Evolutionary conservation across 1,140 invertebrate genomes (phyloP).

Genomic region (Asbolus verrucosus): DNA sequence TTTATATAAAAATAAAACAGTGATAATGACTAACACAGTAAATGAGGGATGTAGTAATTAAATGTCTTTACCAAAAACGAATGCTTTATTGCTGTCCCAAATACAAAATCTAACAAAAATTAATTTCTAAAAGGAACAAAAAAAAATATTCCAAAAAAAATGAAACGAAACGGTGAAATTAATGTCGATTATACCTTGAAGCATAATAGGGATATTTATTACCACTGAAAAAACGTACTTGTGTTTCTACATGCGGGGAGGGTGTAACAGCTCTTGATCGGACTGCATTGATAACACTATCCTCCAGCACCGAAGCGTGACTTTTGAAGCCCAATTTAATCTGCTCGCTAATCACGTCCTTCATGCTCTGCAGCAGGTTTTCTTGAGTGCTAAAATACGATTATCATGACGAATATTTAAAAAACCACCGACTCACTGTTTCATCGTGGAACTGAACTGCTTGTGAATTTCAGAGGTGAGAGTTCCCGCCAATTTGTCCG

Average conservation of each 20-base stretch:
- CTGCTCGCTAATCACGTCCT: slow-evolving; percentile 68
- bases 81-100: slow-evolving; percentile 6
- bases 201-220: slow-evolving; percentile 25
- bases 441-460: slow-evolving; percentile 59
- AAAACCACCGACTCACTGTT: slow-evolving; percentile 56
- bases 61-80: slow-evolving; percentile 32
- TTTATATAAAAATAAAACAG: slow-evolving; percentile 58
- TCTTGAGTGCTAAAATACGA: slow-evolving; percentile 63
- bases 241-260: slow-evolving; percentile 71
- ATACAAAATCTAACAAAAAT: slow-evolving; percentile 40
- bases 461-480: slow-evolving; percentile 61
- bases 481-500: slow-evolving; percentile 58
- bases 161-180: background rate
- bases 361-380: slow-evolving; percentile 58
- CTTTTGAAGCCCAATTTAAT: slow-evolving; percentile 71
- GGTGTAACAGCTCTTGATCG: slow-evolving; percentile 79
- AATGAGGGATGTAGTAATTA: slow-evolving; percentile 19
- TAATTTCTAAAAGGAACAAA: too few relatives aligned
- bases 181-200: background rate
- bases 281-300: slow-evolving; percentile 70
- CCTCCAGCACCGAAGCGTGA: slow-evolving; percentile 71
- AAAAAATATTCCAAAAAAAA: slow-evolving; percentile 19
- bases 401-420: slow-evolving; percentile 35
- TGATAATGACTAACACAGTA: slow-evolving; percentile 41
- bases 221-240: slow-evolving; percentile 67